Percentiles rank a stretch among this genome's conserved stretches.
phyloP scores from a whole-genome alignment of 2,113 vertebrate species.

The Steatornis caripensis region DNA sequence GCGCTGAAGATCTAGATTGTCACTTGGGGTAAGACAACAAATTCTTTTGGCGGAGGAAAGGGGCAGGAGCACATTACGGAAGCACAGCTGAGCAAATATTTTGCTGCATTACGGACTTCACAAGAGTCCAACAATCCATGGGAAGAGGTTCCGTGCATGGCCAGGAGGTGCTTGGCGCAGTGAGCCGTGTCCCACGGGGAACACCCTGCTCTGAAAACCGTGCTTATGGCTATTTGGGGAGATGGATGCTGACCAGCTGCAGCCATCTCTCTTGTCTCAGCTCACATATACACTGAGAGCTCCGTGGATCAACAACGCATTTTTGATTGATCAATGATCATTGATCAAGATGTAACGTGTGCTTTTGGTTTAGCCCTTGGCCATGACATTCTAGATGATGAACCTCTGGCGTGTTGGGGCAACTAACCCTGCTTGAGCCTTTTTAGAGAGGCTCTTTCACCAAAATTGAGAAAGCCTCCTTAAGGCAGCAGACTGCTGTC shows the following conservation, averaged over 20 bases:
- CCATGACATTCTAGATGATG: not conserved
- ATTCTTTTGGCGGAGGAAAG: not conserved
- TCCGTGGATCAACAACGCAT: accelerated
- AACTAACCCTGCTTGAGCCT: not conserved
- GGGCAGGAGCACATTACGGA: not conserved
- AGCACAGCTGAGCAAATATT: not conserved
- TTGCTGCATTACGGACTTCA: not conserved
- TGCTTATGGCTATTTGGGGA: not conserved
- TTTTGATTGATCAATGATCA: not conserved
- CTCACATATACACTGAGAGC: not conserved
- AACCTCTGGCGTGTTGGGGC: accelerated
- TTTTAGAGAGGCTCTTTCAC: not conserved
- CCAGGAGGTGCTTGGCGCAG: not conserved
- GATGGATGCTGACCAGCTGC: not conserved
- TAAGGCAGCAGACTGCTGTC: not conserved
- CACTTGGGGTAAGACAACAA: not conserved
- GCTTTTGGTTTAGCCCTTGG: not conserved
- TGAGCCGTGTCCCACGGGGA: not conserved
- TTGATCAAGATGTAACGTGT: not conserved
- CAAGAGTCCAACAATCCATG: not conserved
- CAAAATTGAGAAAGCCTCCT: not conserved
- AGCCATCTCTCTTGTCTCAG: not conserved
- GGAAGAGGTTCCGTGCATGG: not conserved
- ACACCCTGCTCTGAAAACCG: not conserved
- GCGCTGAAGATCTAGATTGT: not conserved